phyloP scores from a whole-genome alignment of 2,797 vertebrate genomes.

The Mareca strepera region DNA sequence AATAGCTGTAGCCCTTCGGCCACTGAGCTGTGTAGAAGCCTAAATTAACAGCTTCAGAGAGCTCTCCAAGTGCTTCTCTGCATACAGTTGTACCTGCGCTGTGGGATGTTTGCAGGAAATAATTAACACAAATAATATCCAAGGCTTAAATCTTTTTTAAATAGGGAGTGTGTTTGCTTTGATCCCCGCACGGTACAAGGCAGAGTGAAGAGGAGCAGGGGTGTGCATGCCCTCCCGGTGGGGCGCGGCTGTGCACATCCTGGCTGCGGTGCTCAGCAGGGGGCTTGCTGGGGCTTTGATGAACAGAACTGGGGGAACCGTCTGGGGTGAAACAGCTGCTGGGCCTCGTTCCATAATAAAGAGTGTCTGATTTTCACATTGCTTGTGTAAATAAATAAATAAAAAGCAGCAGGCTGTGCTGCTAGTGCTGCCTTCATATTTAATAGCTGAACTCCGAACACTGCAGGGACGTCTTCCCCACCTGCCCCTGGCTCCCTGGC shows the following conservation, averaged over 20 bases:
- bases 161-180: conserved; percentile 5
- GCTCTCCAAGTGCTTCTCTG: neutral
- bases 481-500: neutral
- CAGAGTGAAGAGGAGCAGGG: neutral
- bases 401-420: neutral
- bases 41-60: neutral
- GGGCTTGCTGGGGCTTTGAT: neutral
- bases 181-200: neutral
- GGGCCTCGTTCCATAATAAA: neutral
- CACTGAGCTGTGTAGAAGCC: neutral
- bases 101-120: neutral
- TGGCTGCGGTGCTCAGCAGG: neutral
- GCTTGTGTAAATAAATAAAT: neutral
- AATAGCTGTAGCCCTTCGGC: neutral
- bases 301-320: neutral
- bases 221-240: neutral
- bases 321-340: neutral
- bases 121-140: conserved; percentile 23
- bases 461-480: accelerated
- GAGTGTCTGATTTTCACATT: neutral
- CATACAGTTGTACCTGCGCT: neutral
- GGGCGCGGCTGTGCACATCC: neutral
- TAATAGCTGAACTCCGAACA: neutral
- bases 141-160: conserved; percentile 29
- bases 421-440: neutral